Evolutionary conservation across 1,140 invertebrate species (phyloP).

Genomic region (Chironomus striatipennis): DNA sequence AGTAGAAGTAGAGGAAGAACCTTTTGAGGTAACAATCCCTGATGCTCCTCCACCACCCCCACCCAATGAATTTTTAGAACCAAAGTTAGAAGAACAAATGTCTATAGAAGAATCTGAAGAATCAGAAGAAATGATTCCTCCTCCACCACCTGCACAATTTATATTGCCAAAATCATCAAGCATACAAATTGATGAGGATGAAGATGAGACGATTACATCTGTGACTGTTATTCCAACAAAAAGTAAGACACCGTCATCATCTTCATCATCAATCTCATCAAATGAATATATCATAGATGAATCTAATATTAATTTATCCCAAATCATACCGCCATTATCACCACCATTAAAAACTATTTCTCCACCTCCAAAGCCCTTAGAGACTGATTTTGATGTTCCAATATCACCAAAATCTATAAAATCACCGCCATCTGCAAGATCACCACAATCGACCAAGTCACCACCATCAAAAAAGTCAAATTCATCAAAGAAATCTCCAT

Average conservation of each 20-base stretch:
- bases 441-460: not conserved
- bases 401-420: not conserved
- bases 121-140: not conserved
- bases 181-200: not conserved
- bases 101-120: not conserved
- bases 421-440: not conserved
- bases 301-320: too few relatives aligned
- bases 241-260: conserved; percentile 1
- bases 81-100: too few relatives aligned
- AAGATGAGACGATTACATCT: conserved; percentile 2
- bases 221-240: not conserved
- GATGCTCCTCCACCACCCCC: too few relatives aligned
- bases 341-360: not conserved
- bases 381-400: not conserved
- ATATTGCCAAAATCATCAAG: not conserved
- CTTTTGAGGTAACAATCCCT: not conserved
- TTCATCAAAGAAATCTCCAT: not conserved
- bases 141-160: not conserved
- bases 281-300: conserved; percentile 17
- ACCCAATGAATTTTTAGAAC: too few relatives aligned
- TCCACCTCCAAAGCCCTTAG: not conserved
- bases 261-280: conserved; percentile 7
- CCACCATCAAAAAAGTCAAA: conserved; percentile 16
- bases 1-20: not conserved
- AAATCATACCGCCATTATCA: not conserved